Percentiles rank a stretch among this genome's conserved stretches.
These are phyloP conservation scores for Rhimphoctona megacephalus DNA, from an alignment of 2,888 invertebrate genomes.

Conservation along the genomic window DNA sequence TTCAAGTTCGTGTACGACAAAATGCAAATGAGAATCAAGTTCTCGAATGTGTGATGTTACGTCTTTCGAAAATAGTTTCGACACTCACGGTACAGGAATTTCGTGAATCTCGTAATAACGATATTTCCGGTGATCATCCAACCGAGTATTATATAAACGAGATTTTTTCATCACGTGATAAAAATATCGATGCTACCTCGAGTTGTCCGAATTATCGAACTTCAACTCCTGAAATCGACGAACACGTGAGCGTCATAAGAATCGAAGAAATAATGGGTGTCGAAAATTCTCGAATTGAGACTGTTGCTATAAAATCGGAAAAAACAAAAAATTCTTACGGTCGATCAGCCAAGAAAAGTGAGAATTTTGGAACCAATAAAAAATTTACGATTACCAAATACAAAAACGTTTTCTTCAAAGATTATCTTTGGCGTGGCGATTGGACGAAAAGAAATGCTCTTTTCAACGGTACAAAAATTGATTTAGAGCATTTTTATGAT, in stretches of 20 bases:
- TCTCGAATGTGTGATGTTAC: constrained; percentile 86
- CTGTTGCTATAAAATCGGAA: constrained; percentile 44
- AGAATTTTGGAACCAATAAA: constrained; percentile 6
- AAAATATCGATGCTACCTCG: constrained; percentile 16
- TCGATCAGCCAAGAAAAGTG: constrained; percentile 6
- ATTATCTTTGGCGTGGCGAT: constrained; percentile 66
- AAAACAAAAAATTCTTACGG: constrained; percentile 17
- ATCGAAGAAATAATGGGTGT: constrained; percentile 68
- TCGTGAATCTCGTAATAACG: constrained; percentile 66
- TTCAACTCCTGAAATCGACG: constrained; percentile 31
- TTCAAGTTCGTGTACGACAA: constrained; percentile 87
- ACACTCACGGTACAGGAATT: constrained; percentile 87
- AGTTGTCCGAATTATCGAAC: constrained; percentile 2
- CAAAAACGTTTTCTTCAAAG: constrained; percentile 62
- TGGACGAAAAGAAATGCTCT: constrained; percentile 51
- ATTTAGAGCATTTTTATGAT: constrained; percentile 35
- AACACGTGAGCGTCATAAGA: constrained; percentile 58
- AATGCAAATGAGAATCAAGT: constrained; percentile 88
- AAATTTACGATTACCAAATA: constrained; percentile 61
- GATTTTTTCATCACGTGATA: constrained; percentile 66
- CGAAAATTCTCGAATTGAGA: constrained; percentile 37
- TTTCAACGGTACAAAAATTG: constrained; percentile 48
- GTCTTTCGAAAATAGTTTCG: constrained; percentile 86
- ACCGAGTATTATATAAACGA: constrained; percentile 77
- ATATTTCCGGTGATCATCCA: constrained; percentile 59